Base-by-base conservation (phyloP, 2,797 vertebrate genomes). In the Darevskia nairensis region DNA sequence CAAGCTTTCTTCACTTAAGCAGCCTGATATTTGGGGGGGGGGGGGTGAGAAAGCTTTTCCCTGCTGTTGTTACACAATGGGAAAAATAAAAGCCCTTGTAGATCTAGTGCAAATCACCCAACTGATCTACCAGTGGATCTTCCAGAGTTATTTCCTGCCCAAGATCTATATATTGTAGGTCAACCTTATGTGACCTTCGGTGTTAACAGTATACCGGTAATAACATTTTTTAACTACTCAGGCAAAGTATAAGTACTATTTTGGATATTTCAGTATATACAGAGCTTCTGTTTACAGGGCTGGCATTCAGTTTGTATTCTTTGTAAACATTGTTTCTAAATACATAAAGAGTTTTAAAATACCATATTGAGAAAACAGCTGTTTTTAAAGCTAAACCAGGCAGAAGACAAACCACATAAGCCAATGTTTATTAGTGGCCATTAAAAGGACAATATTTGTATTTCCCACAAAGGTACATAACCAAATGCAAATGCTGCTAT, bases 381-480 rank as follows among this genome's bases (percentile, higher is more conserved):
- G 66, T 89, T 92, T 93, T 94, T 94, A 76, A 86, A 93, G 81
- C 82, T 90, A 84, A 91, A 89, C 91, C 0, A 10, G 90, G 91
- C 82, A 92, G 94, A 94, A 89, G 80, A 10, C 66, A 90, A 68
- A 83, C 90, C 95, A 93, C 94, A 93, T 55, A 93, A 94, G 82
- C 91, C 92, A 95, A 94, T 69, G 61, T 94, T 91, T 92, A 80
- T 66, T 85, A 32, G 79, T 75, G 81, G 82, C 71, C 17, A 39
- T 90, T 87, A 91, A 91, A 86, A 91, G 93, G 78, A 87, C 91
- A 89, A 89, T 90, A 88, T 90, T 93, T 94, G 88, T 88, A 81
- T 82, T 83, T 72, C 91, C 89, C 44, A 88, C 71, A 68, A 81
- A 72, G 84, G 66, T 92, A 85, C 90, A 86, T 13, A 61, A 61